A percentile compares a stretch with the other conserved stretches of the same genome.
Evolutionary conservation across 2,797 vertebrate species (phyloP).

Genomic region (Sciaenops ocellatus): DNA sequence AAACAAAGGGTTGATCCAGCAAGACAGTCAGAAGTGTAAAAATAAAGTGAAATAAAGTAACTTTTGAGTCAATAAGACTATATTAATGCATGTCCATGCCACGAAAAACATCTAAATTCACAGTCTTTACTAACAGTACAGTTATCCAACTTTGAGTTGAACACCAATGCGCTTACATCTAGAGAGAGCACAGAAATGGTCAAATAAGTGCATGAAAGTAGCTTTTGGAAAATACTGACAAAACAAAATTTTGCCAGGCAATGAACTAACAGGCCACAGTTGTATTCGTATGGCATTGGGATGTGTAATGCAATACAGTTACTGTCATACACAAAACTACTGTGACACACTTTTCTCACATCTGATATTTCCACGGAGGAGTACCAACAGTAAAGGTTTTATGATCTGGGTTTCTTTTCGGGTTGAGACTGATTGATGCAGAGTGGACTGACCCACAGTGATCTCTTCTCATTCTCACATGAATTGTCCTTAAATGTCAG

Average conservation of each 20-base stretch:
- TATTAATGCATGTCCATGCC: conserved; percentile 98
- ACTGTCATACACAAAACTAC: conserved; percentile 73
- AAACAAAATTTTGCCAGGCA: conserved; percentile 90
- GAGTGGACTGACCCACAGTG: conserved; percentile 52
- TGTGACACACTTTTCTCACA: conserved; percentile 74
- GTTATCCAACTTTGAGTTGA: conserved; percentile 92
- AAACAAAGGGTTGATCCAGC: conserved; percentile 89
- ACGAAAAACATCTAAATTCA: conserved; percentile 94
- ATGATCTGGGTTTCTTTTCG: conserved; percentile 51
- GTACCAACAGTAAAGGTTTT: conserved; percentile 54
- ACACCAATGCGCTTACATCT: conserved; percentile 97
- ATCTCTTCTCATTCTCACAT: conserved; percentile 53
- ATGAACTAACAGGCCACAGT: conserved; percentile 89
- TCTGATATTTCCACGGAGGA: conserved; percentile 67
- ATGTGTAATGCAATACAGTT: conserved; percentile 85
- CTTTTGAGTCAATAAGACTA: conserved; percentile 88
- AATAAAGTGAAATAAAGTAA: conserved; percentile 84
- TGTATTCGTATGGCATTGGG: conserved; percentile 89
- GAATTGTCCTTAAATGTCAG: conserved; percentile 64
- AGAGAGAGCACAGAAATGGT: conserved; percentile 96
- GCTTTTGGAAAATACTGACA: conserved; percentile 90
- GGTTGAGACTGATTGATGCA: conserved; percentile 49
- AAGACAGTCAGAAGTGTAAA: conserved; percentile 90
- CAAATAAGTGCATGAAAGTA: conserved; percentile 96
- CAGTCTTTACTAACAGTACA: conserved; percentile 95